Evolutionary conservation across 2,797 vertebrate species (phyloP).

Genomic region (Lagocephalus sceleratus): DNA sequence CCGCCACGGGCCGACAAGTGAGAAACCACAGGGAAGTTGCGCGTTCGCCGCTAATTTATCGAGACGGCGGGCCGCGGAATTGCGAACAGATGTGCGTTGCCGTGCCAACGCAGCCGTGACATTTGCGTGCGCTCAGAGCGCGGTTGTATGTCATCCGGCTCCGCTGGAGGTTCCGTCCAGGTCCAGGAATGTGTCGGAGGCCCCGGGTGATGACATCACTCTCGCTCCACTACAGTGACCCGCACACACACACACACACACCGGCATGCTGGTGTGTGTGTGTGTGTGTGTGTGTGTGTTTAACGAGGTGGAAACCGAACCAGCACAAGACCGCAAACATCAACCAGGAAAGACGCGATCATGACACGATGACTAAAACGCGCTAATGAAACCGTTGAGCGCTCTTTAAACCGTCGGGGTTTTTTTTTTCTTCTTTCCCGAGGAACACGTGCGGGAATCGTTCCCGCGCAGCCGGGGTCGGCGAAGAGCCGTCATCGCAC

Average conservation of each 20-base stretch:
- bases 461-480: neutral
- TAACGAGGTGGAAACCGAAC: too few relatives aligned
- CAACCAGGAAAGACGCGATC: too few relatives aligned
- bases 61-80: slow-evolving; percentile 34
- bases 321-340: too few relatives aligned
- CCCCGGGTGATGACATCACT: slow-evolving; percentile 58
- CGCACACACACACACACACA: too few relatives aligned
- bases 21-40: slow-evolving; percentile 30
- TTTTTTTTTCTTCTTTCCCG: too few relatives aligned
- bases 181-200: slow-evolving; percentile 56
- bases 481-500: too few relatives aligned
- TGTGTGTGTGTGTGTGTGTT: too few relatives aligned
- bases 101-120: slow-evolving; percentile 32
- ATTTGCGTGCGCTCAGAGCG: slow-evolving; percentile 30
- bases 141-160: slow-evolving; percentile 52
- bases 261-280: too few relatives aligned
- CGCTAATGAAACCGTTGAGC: too few relatives aligned
- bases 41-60: slow-evolving; percentile 28
- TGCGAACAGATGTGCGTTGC: slow-evolving; percentile 55
- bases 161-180: slow-evolving; percentile 32
- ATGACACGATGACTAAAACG: too few relatives aligned
- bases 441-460: too few relatives aligned
- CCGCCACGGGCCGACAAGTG: slow-evolving; percentile 17
- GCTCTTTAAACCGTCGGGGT: too few relatives aligned
- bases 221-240: slow-evolving; percentile 25